Base-by-base conservation (phyloP, 1,140 invertebrate species). In the Branchinecta lindahli region DNA sequence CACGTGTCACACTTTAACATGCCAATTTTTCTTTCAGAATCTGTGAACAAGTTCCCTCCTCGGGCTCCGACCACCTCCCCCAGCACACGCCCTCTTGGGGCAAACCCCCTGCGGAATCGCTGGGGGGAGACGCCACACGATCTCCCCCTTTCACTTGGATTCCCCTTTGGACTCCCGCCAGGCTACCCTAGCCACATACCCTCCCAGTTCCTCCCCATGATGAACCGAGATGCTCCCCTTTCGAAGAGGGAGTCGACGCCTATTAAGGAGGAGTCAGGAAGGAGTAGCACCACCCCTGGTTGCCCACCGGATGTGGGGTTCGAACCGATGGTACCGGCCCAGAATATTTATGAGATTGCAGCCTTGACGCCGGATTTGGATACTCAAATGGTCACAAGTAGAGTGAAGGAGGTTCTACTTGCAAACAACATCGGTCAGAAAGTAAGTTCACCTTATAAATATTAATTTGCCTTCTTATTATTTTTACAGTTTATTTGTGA, bases 361-460 rank as follows among this genome's bases (percentile, higher is more conserved):
- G 94, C 94, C 5, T 82, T 97, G 8, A 96, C 94, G 0, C 92
- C 94, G 74, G 94, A 98, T 77, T 83, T 98, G 45, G 95, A 98
- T 77, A 98, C 96, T 0, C 92, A 97, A 78, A 88, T 88, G 7
- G 94, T 98, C 72, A 98, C 95, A 0, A 96, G 92, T 0, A 93
- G 94, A 78, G 96, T 98, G 76, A 98, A 98, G 78, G 95, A 98
- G 79, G 92, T 94, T 0, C 81, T 98, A 0, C 81, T 98, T 47
- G 94, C 94, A 9, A 96, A 98, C 76, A 98, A 98, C 76, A 94
- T 98, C 74, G 95, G 95, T 1, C 96, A 98, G 81, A 98, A 98
- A 82, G 83, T 89, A 79, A 81, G 73, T 70, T 70, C 72, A 12
- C 12, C 44, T 69, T 70, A n/a, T 33, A 45, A 15, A 61, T 67